Evolutionary conservation across 2,888 invertebrate genomes (phyloP), one percentile per base, ranked within the genome.

Genomic region (Nipponacmea schrenckii): DNA sequence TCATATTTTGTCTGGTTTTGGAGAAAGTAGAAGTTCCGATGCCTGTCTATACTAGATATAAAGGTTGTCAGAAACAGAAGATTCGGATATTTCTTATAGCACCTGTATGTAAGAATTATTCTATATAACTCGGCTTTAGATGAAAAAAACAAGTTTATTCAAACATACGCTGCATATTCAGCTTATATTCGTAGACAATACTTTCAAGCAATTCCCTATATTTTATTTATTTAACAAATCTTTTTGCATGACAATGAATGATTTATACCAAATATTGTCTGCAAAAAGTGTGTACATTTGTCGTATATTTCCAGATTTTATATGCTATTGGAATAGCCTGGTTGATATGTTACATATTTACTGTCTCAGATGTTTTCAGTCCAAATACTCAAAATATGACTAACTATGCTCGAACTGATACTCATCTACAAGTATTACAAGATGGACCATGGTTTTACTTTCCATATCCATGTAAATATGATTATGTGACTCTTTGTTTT

Each of bases 401-500:
- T n/a, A 75, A 72, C 70, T 73, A 45, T 64, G 81, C 76, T 3
- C 70, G 82, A 26, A 80, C 81, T 0, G 82, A 83, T 67, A 77
- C 79, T 20, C 74, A 78, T 24, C 56, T 72, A 1, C 66, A 71
- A 31, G 79, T 80, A 3, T 17, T 83, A 15, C 67, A 79, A 20
- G 69, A 74, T 20, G 77, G 79, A 17, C 75, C 74, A 0, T 80
- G 81, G 80, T 79, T 81, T 67, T 81, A 80, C 70, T 81, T 80
- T 71, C 84, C 84, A 1, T 80, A 80, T 44, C 84, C 84, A 50
- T 82, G 84, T 82, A 74, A 72, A 75, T 72, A 15, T 63, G 15
- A 26, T 10, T n/a, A n/a, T 17, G 2, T 62, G 10, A 17, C 12
- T 26, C 17, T 24, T 26, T 20, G 24, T 48, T 26, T 27, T 67